Evolutionary conservation across 2,888 invertebrate genomes (phyloP), one percentile per base, ranked within the genome.

Genomic region (Drosophila pseudotalamancana): DNA sequence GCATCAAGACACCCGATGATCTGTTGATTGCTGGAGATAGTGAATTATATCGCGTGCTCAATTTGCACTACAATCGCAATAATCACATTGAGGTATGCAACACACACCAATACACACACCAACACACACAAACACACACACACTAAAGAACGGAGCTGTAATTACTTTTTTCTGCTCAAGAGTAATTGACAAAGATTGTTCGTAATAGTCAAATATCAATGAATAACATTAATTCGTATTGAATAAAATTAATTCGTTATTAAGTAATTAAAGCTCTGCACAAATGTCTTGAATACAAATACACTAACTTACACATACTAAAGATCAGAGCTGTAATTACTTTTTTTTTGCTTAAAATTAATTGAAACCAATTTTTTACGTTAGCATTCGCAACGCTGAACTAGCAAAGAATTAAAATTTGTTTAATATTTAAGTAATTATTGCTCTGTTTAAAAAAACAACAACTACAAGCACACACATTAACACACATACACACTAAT

Each of bases 21-120:
- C 94, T 99, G 65, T 96, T 96, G 91, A 98, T 99, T 61, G 96
- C 96, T 69, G 95, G 95, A 59, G 99, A 99, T 92, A 98, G 98
- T 66, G 99, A 99, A 92, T 95, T 99, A 84, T 99, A 98, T 93
- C 94, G 99, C 91, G 97, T 98, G 90, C 95, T 99, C 89, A 99
- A 99, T 92, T 95, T 99, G 87, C 99, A 99, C 92, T 99, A 99
- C 94, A 99, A 99, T 94, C 95, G 98, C 93, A 99, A 99, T 94
- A 93, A 92, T 88, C 92, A 91, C 87, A 92, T 92, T 88, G 91
- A 92, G 91, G 92, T 92, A 90, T 82, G 77, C 76, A 67, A 77
- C 72, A 79, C 63, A 23, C 11, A 42, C 42, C n/a, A n/a, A 42
- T 21, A 55, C 19, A 14, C 12, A 45, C 11, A 34, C 6, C 4